Conservation (phyloP, 2,113 vertebrate genomes). For the Acrocephalus arundinaceus region DNA sequence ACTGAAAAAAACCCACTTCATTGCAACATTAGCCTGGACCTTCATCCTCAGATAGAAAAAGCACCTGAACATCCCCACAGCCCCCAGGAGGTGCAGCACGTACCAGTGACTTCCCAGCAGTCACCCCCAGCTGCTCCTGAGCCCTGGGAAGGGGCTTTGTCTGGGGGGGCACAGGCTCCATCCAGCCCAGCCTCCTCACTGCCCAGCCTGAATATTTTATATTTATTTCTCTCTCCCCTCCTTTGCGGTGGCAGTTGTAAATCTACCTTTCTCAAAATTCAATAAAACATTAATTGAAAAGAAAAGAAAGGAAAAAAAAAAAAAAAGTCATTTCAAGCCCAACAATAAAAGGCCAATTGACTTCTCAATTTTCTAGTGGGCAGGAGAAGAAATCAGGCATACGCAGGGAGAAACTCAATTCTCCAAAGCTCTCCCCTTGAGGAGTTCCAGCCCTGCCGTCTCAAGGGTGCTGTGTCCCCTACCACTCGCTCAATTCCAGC, state of each 20-base stretch:
- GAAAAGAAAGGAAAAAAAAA: not conserved
- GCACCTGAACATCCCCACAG: accelerated
- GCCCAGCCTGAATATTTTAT: not conserved
- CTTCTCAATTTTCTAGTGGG: constrained; percentile 55
- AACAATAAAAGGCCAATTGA: constrained; percentile 65
- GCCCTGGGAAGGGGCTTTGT: not conserved
- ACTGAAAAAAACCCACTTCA: not conserved
- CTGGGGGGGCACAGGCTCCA: not conserved
- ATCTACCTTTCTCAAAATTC: constrained; percentile 53
- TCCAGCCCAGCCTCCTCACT: not conserved
- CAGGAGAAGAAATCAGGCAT: constrained; percentile 20
- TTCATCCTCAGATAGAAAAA: not conserved
- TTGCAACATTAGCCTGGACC: not conserved
- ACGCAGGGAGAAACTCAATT: constrained; percentile 47
- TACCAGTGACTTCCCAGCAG: accelerated
- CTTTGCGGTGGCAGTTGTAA: not conserved
- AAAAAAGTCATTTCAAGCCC: not conserved
- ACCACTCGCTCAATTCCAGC: not conserved
- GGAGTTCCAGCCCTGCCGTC: not conserved
- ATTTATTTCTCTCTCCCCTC: constrained; percentile 1
- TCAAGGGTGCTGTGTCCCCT: constrained; percentile 58
- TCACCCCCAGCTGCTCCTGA: not conserved
- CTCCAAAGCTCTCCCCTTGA: constrained; percentile 20
- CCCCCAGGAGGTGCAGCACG: accelerated
- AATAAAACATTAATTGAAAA: constrained; percentile 62